Conservation (phyloP, 92 coral and sea anemone genomes). For the Blastomussa wellsi region DNA sequence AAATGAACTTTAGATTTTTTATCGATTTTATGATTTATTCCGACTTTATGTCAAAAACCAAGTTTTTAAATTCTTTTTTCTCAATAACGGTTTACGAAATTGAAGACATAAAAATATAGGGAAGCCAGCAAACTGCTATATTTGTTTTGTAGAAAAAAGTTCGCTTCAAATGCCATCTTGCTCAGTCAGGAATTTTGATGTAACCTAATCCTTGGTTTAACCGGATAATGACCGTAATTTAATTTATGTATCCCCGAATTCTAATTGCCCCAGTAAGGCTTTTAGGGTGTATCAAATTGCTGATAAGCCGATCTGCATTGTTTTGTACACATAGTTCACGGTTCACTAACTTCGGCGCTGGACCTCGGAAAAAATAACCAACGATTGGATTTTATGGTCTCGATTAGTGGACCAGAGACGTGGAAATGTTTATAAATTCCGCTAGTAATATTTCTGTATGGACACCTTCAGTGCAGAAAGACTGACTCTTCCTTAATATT, state of each 20-base stretch:
- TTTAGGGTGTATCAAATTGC: slow-evolving; percentile 52
- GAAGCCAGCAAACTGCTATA: no score
- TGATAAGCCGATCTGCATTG: slow-evolving; percentile 37
- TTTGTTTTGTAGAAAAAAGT: neutral
- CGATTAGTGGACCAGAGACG: neutral
- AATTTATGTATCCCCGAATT: slow-evolving; percentile 21
- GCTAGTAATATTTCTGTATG: slow-evolving; percentile 17
- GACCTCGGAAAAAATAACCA: slow-evolving; percentile 35
- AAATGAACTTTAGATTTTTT: neutral
- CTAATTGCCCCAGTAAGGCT: slow-evolving; percentile 17
- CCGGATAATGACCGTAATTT: slow-evolving; percentile 34
- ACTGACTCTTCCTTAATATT: slow-evolving; percentile 5
- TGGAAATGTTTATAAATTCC: slow-evolving; percentile 23
- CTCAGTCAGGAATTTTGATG: slow-evolving; percentile 6
- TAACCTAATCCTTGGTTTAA: slow-evolving; percentile 10
- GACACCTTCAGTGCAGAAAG: neutral
- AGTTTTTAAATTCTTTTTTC: neutral
- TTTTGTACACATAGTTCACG: slow-evolving; percentile 51
- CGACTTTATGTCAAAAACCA: neutral
- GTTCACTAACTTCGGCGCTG: slow-evolving; percentile 12
- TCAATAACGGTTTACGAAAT: neutral
- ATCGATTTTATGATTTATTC: neutral
- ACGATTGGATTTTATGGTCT: slow-evolving; percentile 26
- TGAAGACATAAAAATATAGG: no score
- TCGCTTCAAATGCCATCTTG: neutral